A percentile compares a stretch with the other conserved stretches of the same genome.
These are phyloP conservation scores for Thereva unica DNA, from an alignment of 2,888 invertebrate species.

Conservation along the genomic window DNA sequence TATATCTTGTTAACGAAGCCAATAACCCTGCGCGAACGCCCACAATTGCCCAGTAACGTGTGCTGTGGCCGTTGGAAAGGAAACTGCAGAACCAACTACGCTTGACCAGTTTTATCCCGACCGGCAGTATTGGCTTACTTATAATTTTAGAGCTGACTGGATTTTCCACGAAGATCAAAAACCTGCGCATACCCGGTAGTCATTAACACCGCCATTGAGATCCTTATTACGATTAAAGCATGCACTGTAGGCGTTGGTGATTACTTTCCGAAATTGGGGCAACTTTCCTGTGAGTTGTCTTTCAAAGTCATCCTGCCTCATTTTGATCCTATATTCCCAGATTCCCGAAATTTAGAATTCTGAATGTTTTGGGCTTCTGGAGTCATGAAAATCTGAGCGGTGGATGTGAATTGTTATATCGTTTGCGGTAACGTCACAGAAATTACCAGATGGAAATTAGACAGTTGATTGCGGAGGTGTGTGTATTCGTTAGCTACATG, in stretches of 20 bases:
- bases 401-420: conserved; percentile 12
- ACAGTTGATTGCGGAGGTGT: conserved; percentile 8
- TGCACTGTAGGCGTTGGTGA: conserved; percentile 21
- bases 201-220: conserved; percentile 22
- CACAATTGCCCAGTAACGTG: too few species aligned
- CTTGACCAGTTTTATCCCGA: neutral
- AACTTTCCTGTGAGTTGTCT: conserved; percentile 22
- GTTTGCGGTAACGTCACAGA: conserved; percentile 1
- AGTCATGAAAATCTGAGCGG: neutral
- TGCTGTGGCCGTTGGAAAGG: too few species aligned
- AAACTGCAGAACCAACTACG: too few species aligned
- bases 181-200: conserved; percentile 1
- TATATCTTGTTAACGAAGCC: too few species aligned
- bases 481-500: conserved; percentile 1
- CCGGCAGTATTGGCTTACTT: conserved; percentile 5
- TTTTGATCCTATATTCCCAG: neutral
- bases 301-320: neutral
- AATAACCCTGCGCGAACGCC: too few species aligned
- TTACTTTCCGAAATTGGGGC: conserved; percentile 29
- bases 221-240: conserved; percentile 28
- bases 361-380: neutral
- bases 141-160: conserved; percentile 12
- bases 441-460: conserved; percentile 26
- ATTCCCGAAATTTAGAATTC: neutral
- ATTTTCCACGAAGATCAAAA: conserved; percentile 9